Evolutionary conservation across 2,797 vertebrate genomes (phyloP), one percentile per base, ranked within the genome.

Genomic region (Melanotaenia trifasciata): DNA sequence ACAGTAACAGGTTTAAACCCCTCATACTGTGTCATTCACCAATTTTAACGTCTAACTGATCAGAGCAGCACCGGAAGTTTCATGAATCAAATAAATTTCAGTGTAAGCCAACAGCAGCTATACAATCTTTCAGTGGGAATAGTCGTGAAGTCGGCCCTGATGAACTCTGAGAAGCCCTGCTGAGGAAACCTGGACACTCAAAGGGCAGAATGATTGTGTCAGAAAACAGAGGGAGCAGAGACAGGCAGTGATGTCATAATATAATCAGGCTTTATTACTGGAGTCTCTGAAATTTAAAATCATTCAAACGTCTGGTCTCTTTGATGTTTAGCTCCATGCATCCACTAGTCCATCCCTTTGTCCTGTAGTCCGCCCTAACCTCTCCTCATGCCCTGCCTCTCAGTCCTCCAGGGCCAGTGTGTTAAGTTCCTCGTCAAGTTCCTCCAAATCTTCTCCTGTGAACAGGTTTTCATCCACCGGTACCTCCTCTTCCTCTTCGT

Each of bases 401-500:
- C 83, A 92, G 77, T 97, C 97, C 65, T 98, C 97, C 93, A 99
- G 89, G 66, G 95, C 96, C 86, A 99, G 94, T 86, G 96, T 96
- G 94, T 97, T 97, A 38, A 99, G 93, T 84, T 99, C 98, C 90
- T 99, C 98, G 83, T 99, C 98, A 69, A 99, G 94, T 87, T 99
- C 98, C 75, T 99, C 98, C 87, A 99, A 93, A 85, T 99, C 98
- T 93, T 99, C 98, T 26, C 98, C 97, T 8, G 97, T 99, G 81
- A 99, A 99, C 71, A 99, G 96, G 87, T 99, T 99, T 91, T 99
- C 98, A 61, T 99, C 98, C 74, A 99, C 98, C 4, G 98, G 98
- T 72, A 99, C 96, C 1, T 94, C 96, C 87, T 96, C 96, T 0
- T 95, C 91, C 0, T 95, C 93, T 18, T 93, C 94, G 0, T 89